phyloP scores from a whole-genome alignment of 2,888 invertebrate genomes.

The Drosophila quinaria region DNA sequence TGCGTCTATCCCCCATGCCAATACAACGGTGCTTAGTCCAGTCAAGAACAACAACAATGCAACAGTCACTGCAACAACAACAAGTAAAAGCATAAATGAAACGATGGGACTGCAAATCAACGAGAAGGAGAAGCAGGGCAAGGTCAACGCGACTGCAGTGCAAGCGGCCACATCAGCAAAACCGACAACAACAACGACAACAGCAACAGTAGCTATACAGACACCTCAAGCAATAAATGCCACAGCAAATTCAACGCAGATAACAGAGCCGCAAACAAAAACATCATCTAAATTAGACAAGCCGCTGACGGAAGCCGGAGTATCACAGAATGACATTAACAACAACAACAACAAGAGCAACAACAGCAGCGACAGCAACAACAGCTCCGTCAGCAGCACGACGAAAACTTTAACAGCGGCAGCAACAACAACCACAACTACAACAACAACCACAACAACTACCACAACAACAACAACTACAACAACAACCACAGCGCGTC shows the following conservation, averaged over 20 bases:
- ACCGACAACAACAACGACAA: constrained; percentile 14
- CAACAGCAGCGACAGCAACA: constrained; percentile 6
- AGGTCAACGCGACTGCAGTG: constrained; percentile 2
- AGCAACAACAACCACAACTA: constrained; percentile 41
- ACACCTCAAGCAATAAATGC: constrained; percentile 3
- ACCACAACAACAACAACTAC: constrained; percentile 72
- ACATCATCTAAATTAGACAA: constrained; percentile 13
- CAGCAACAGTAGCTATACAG: constrained; percentile 13
- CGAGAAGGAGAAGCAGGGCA: constrained; percentile 3
- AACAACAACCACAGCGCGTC: constrained; percentile 81
- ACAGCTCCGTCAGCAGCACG: constrained; percentile 3
- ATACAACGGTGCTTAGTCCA: constrained; percentile 13
- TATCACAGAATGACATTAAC: constrained; percentile 11
- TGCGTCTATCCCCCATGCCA: not conserved
- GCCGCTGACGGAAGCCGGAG: constrained; percentile 29
- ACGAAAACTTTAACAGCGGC: constrained; percentile 12
- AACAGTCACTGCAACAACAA: constrained; percentile 2
- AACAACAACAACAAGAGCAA: constrained; percentile 3
- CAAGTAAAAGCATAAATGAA: not conserved
- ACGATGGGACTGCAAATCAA: not conserved
- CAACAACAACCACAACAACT: constrained; percentile 57
- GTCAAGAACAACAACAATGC: constrained; percentile 10
- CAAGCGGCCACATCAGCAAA: not conserved
- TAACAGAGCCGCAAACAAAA: constrained; percentile 27
- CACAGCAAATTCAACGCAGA: constrained; percentile 4